A percentile compares a stretch with the other conserved stretches of the same genome.
Conservation (phyloP, 2,888 invertebrate genomes). For the Cheiracanthium punctorium region DNA sequence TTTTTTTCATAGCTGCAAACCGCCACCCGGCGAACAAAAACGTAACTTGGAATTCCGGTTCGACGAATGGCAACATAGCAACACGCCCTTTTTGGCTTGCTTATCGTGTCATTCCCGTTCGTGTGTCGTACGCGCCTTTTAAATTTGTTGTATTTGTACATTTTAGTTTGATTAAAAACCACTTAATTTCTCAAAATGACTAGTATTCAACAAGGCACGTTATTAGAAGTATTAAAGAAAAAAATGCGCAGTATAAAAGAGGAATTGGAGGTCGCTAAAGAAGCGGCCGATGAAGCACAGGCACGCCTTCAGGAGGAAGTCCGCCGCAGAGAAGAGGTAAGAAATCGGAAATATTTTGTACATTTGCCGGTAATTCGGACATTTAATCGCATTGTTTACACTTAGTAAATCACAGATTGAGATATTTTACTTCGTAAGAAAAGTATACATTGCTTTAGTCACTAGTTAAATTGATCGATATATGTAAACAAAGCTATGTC, state of each 20-base stretch:
- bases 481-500: too few relatives aligned
- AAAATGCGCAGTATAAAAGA: constrained; percentile 99
- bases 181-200: constrained; percentile 70
- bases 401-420: too few relatives aligned
- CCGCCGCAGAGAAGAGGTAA: constrained; percentile 98
- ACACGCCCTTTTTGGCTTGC: constrained; percentile 66
- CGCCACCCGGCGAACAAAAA: constrained; percentile 44
- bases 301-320: constrained; percentile 96
- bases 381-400: too few relatives aligned
- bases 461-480: too few relatives aligned
- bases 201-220: constrained; percentile 85
- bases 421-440: too few relatives aligned
- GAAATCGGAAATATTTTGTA: constrained; percentile 75
- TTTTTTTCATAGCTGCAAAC: background rate
- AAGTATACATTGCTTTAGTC: too few relatives aligned
- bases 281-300: constrained; percentile 96
- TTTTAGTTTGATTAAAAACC: background rate
- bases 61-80: constrained; percentile 42
- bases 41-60: constrained; percentile 28
- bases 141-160: constrained; percentile 13
- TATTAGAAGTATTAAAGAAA: constrained; percentile 98
- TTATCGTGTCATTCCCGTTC: constrained; percentile 60
- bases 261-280: constrained; percentile 98
- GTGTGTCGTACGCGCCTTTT: constrained; percentile 30
- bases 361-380: too few relatives aligned